These are phyloP conservation scores for Hippocampus abdominalis DNA, from an alignment of 2,113 vertebrate species.

Conservation along the genomic window DNA sequence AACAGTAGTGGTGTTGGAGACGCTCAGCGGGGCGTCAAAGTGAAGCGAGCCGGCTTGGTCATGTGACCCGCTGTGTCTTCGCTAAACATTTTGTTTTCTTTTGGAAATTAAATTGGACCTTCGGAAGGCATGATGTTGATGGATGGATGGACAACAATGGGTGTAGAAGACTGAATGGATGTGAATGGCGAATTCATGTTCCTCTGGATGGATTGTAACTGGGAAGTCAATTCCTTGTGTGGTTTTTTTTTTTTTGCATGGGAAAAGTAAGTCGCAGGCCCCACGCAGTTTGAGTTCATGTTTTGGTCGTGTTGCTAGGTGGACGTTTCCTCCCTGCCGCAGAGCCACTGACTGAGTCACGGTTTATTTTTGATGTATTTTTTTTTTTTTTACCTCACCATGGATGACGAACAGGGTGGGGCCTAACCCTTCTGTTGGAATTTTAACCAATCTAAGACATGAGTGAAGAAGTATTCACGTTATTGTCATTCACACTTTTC, in stretches of 20 bases:
- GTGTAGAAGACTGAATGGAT: too few relatives aligned
- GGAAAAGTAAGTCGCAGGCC: not conserved
- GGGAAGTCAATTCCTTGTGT: too few relatives aligned
- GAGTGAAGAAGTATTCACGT: not conserved
- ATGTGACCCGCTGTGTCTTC: not conserved
- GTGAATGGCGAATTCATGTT: not conserved
- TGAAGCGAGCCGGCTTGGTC: not conserved
- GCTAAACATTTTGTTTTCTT: not conserved
- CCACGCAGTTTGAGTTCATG: conserved; percentile 24
- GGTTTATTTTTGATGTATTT: conserved; percentile 43
- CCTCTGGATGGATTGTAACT: too few relatives aligned
- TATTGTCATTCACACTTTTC: not conserved
- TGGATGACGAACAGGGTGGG: conserved; percentile 57
- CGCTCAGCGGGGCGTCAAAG: not conserved
- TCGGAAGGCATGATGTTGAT: not conserved
- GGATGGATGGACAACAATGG: not conserved
- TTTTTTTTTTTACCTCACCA: conserved; percentile 52
- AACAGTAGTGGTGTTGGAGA: conserved; percentile 31
- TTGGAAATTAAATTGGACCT: too few relatives aligned
- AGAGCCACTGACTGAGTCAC: conserved; percentile 44
- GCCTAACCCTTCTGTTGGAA: conserved; percentile 1
- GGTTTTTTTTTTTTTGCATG: not conserved
- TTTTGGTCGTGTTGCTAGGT: conserved; percentile 51
- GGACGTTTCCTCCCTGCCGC: conserved; percentile 26
- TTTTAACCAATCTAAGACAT: not conserved